Percentiles rank a stretch among this genome's conserved stretches.
These are phyloP conservation scores for Lanistes nyassanus DNA, from an alignment of 1,140 invertebrate genomes.

Conservation along the genomic window DNA sequence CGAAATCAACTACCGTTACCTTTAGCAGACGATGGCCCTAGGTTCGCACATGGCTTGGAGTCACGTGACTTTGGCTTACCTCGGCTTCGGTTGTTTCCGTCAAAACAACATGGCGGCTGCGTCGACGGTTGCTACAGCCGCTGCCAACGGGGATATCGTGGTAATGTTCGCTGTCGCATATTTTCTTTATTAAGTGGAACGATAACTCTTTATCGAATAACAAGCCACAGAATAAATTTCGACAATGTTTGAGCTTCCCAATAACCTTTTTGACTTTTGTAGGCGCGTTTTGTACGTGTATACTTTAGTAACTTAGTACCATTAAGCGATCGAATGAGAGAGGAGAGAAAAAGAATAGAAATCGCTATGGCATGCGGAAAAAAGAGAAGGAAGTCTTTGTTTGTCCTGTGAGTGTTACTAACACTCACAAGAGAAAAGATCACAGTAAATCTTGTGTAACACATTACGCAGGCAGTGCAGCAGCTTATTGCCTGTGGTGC, in stretches of 20 bases:
- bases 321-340: too few relatives aligned
- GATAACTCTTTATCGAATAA: not conserved
- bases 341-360: too few relatives aligned
- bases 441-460: not conserved
- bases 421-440: not conserved
- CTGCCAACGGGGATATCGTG: slow-evolving; percentile 44
- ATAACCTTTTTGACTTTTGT: not conserved
- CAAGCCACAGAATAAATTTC: not conserved
- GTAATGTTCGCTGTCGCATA: slow-evolving; percentile 26
- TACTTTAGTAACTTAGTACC: not conserved
- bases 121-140: slow-evolving; percentile 41
- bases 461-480: slow-evolving; percentile 39
- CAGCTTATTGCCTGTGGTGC: slow-evolving; percentile 39
- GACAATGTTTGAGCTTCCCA: not conserved
- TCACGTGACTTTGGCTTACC: too few relatives aligned
- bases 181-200: not conserved
- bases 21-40: too few relatives aligned
- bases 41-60: too few relatives aligned
- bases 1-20: too few relatives aligned
- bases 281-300: not conserved
- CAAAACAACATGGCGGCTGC: slow-evolving; percentile 37
- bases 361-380: not conserved
- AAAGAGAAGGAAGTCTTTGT: too few relatives aligned
- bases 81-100: not conserved
- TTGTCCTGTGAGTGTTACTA: too few relatives aligned